A percentile compares a stretch with the other conserved stretches of the same genome.
Conservation (phyloP, 64 coral and sea anemone genomes). For the Montipora sp. region DNA sequence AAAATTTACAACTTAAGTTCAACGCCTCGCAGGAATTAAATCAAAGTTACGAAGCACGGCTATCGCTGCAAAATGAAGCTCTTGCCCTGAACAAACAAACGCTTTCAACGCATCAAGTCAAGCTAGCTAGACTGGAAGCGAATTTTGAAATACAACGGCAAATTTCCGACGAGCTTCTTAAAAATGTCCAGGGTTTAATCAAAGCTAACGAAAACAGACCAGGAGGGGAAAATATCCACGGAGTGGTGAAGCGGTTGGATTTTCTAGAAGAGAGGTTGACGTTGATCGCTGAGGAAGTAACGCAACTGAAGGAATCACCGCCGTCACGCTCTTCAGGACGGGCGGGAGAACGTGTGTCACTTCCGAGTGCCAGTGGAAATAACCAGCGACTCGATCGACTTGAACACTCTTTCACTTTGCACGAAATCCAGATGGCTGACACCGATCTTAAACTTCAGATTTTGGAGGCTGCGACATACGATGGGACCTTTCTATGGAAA, state of each 20-base stretch:
- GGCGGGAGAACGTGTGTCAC: not conserved
- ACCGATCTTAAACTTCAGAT: conserved; percentile 78
- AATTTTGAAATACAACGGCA: conserved; percentile 52
- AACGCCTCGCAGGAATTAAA: conserved; percentile 10
- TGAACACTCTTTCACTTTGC: conserved; percentile 68
- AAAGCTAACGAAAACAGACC: conserved; percentile 3
- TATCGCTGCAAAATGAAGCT: conserved; percentile 54
- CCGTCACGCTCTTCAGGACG: not conserved
- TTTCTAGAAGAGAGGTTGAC: conserved; percentile 59
- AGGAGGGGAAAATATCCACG: not conserved
- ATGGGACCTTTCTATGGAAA: conserved; percentile 87
- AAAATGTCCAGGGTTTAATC: not conserved
- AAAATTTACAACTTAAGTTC: conserved; percentile 33
- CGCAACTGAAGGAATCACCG: not conserved
- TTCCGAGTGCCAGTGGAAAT: not conserved
- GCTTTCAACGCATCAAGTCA: conserved; percentile 66
- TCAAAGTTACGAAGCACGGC: not conserved
- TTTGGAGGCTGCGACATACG: conserved; percentile 58
- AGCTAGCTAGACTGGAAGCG: conserved; percentile 74
- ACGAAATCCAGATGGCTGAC: conserved; percentile 79
- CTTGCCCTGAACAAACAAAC: conserved; percentile 58
- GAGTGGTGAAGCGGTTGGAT: conserved; percentile 29
- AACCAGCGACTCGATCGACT: conserved; percentile 26
- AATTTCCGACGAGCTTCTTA: conserved; percentile 28
- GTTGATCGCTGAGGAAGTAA: not conserved